Percentiles rank a stretch among this genome's conserved stretches.
phyloP scores from a whole-genome alignment of 1,140 invertebrate genomes.

The Trypoxylus dichotomus region DNA sequence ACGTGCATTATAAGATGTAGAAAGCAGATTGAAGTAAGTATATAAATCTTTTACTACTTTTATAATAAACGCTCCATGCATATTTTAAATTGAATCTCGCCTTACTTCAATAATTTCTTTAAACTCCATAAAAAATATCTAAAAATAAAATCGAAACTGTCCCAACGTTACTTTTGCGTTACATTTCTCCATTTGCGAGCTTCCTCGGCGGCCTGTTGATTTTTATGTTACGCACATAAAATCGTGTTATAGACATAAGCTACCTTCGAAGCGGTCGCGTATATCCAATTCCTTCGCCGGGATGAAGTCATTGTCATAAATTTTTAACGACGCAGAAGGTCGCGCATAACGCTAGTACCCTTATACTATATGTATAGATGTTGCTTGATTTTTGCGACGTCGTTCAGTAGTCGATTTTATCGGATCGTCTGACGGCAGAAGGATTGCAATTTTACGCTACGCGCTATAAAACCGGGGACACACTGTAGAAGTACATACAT shows the following conservation, averaged over 20 bases:
- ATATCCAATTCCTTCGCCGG: background rate
- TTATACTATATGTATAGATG: background rate
- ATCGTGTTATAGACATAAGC: background rate
- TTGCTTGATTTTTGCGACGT: background rate
- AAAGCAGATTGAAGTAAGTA: too few species aligned
- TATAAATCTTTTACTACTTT: too few species aligned
- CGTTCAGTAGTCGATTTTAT: constrained; percentile 16
- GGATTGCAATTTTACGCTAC: background rate
- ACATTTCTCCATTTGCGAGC: background rate
- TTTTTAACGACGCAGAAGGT: background rate
- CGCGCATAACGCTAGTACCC: background rate
- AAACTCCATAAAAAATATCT: too few species aligned
- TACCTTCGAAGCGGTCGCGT: background rate
- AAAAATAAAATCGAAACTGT: too few species aligned
- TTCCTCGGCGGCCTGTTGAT: background rate
- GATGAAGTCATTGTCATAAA: constrained; percentile 20
- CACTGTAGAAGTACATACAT: background rate
- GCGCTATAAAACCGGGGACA: constrained; percentile 10
- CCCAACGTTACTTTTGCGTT: too few species aligned
- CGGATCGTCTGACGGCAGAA: background rate
- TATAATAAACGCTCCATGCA: too few species aligned
- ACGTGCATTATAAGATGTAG: too few species aligned
- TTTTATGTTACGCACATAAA: background rate
- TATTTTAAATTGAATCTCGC: too few species aligned
- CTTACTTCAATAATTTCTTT: too few species aligned